phyloP scores from a whole-genome alignment of 2,797 vertebrate genomes.

The Enteromius fasciolatus region DNA sequence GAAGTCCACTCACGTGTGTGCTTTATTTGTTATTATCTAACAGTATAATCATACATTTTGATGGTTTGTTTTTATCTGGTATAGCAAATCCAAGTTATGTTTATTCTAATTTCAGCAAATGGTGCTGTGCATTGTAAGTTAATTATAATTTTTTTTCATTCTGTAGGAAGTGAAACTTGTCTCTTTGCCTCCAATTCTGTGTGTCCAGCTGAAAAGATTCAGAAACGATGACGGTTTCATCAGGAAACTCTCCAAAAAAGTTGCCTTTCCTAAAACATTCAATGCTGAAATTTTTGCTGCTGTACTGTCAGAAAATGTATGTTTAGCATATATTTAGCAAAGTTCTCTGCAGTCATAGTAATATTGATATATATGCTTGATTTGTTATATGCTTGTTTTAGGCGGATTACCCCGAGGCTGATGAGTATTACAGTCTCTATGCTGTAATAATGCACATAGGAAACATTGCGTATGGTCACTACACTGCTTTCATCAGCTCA shows the following conservation, averaged over 20 bases:
- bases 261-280: constrained; percentile 72
- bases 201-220: constrained; percentile 75
- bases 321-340: constrained; percentile 45
- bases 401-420: constrained; percentile 56
- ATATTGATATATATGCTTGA: neutral
- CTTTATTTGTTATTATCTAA: neutral
- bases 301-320: constrained; percentile 48
- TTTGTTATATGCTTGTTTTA: constrained; percentile 7
- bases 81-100: neutral
- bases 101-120: neutral
- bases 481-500: constrained; percentile 70
- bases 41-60: neutral
- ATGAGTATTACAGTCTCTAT: constrained; percentile 69
- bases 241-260: constrained; percentile 64
- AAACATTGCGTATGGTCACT: constrained; percentile 70
- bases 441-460: constrained; percentile 76
- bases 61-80: neutral
- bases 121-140: neutral
- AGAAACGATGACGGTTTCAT: neutral
- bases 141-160: neutral
- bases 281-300: constrained; percentile 51
- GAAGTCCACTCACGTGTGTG: constrained; percentile 64
- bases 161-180: constrained; percentile 67
- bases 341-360: neutral
- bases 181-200: constrained; percentile 72